Base-by-base conservation (phyloP, 92 coral and sea anemone genomes). In the Parazoanthus atlanticus region DNA sequence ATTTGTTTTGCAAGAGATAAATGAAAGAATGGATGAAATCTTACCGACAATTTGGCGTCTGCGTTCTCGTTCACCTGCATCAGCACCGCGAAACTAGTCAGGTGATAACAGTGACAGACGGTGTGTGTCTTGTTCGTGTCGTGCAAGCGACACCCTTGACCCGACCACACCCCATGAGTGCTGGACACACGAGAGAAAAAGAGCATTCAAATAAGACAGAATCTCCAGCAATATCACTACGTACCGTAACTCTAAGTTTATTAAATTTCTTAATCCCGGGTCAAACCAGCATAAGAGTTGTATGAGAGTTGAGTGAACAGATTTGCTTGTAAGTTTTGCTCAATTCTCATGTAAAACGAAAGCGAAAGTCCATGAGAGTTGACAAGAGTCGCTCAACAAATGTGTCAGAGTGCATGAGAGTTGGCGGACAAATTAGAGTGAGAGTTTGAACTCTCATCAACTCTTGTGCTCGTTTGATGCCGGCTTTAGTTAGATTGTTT, bases 101-200 rank as follows among this genome's bases (percentile, higher is more conserved):
- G 90, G 66, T 97, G 99, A 78, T 95, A 90, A 56, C 99, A 97
- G 85, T 95, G 97, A 76, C 99, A 97, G 0, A 95, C 95, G 0
- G 99, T 97, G 91, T 94, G 96, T 34, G 93, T 91, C 26, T 73
- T 64, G 86, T 96, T 94, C 6, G 96, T 93, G 43, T 89, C 29
- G 79, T 89, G 90, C 72, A 89, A 93, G 41, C 86, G 52, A 76
- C 99, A 97, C 25, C 99, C 99, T 16, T 90, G 90, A 15, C 82
- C 80, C 3, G 99, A 97, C 99, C 99, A 97, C 32, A 33, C 78
- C 67, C 65, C 93, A 76, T 83, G 26, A 65, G 79, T 30, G 54
- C 87, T 84, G 31, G 21, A 69, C 61, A 40, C 5, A 43, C 15
- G 29, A 33, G n/a, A 54, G 54, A 30, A 43, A 19, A 8, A 56